Conservation (phyloP, 1,140 invertebrate genomes). For the Subanguina moxae region DNA sequence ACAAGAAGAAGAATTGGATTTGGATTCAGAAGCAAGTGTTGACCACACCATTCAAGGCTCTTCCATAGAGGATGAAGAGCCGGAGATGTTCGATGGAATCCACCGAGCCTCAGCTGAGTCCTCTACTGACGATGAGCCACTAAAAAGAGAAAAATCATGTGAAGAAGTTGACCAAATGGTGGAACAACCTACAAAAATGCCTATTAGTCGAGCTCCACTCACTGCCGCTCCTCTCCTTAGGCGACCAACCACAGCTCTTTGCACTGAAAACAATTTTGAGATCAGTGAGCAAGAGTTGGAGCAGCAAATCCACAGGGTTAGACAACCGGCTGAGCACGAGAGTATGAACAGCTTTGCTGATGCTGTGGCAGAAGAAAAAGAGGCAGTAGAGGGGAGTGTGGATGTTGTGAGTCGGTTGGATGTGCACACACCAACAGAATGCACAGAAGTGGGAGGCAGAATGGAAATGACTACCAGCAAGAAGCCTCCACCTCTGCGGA, state of each 20-base stretch:
- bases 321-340: not conserved
- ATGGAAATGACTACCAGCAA: slow-evolving; percentile 1
- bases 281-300: not conserved
- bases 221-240: not conserved
- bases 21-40: too few relatives aligned
- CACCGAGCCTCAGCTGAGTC: too few relatives aligned
- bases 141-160: too few relatives aligned
- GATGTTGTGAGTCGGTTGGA: too few relatives aligned
- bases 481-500: not conserved
- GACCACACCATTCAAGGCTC: not conserved
- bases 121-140: too few relatives aligned
- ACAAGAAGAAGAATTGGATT: too few relatives aligned
- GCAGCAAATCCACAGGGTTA: not conserved
- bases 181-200: not conserved
- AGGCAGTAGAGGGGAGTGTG: too few relatives aligned
- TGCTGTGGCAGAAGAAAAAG: too few relatives aligned
- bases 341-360: too few relatives aligned
- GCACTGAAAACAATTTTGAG: slow-evolving; percentile 1
- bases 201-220: not conserved
- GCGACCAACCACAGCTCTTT: not conserved
- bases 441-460: not conserved
- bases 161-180: not conserved
- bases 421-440: too few relatives aligned
- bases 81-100: not conserved
- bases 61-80: not conserved